Evolutionary conservation across 2,113 vertebrate genomes (phyloP).

Genomic region (Cottus gobio): DNA sequence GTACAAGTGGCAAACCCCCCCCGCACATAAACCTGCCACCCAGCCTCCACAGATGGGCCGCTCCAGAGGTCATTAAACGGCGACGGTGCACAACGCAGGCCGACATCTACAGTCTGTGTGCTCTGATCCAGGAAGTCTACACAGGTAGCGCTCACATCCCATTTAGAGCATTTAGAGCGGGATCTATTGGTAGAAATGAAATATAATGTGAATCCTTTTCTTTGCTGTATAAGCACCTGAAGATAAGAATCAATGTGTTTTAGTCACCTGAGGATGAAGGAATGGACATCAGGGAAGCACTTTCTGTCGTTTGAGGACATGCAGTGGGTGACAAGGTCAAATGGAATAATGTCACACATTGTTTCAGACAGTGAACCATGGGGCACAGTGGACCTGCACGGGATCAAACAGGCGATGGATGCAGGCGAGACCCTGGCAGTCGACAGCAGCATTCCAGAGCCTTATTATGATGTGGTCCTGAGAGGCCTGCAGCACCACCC

Average conservation of each 20-base stretch:
- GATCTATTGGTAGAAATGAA: neutral
- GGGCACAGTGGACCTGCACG: constrained; percentile 63
- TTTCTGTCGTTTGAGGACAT: neutral
- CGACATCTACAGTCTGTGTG: constrained; percentile 83
- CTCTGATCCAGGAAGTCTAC: constrained; percentile 80
- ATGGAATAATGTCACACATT: neutral
- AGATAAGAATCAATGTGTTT: neutral
- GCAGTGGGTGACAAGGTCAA: too few relatives aligned
- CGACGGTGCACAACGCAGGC: constrained; percentile 68
- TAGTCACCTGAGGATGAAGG: neutral
- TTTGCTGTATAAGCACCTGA: neutral
- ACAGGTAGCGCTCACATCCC: constrained; percentile 66
- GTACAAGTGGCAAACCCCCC: neutral
- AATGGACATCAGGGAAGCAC: neutral
- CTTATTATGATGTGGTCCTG: constrained; percentile 73
- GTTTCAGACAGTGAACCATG: constrained; percentile 79
- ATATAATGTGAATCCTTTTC: neutral
- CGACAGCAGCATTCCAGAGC: constrained; percentile 69
- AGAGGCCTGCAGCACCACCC: constrained; percentile 67
- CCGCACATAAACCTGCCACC: constrained; percentile 51
- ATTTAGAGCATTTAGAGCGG: neutral
- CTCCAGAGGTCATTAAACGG: constrained; percentile 77
- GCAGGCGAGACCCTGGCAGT: constrained; percentile 64
- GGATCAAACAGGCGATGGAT: constrained; percentile 73
- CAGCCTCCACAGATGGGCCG: constrained; percentile 80